A percentile compares a stretch with the other conserved stretches of the same genome.
phyloP scores from a whole-genome alignment of 2,797 vertebrate species.

The Myotis myotis region DNA sequence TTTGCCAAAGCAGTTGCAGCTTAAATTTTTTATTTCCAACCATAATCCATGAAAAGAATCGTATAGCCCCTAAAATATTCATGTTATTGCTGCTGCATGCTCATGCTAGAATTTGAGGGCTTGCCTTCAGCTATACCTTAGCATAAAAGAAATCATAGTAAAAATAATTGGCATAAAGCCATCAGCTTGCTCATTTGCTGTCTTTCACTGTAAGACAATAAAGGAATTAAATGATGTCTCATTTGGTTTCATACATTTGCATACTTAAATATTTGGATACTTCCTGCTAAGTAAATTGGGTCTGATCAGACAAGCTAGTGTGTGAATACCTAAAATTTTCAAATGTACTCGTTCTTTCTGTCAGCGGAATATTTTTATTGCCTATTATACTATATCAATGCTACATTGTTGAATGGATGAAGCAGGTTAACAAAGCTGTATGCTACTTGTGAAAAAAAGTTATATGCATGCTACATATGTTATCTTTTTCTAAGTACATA shows the following conservation, averaged over 20 bases:
- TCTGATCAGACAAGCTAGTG: constrained; percentile 43
- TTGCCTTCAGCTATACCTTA: constrained; percentile 74
- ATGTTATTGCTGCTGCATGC: constrained; percentile 58
- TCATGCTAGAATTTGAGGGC: constrained; percentile 65
- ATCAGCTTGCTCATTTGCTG: constrained; percentile 72
- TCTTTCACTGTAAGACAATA: constrained; percentile 79
- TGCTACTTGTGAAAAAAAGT: not conserved
- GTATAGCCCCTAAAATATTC: constrained; percentile 71
- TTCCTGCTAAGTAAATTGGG: constrained; percentile 55
- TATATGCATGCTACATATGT: not conserved
- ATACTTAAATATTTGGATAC: constrained; percentile 75
- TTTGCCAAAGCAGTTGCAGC: constrained; percentile 57
- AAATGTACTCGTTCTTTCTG: constrained; percentile 20
- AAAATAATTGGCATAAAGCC: constrained; percentile 77
- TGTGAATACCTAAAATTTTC: constrained; percentile 32
- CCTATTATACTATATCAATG: not conserved
- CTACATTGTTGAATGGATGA: constrained; percentile 60
- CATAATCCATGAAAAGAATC: constrained; percentile 59
- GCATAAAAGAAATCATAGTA: constrained; percentile 72
- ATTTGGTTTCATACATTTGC: constrained; percentile 71
- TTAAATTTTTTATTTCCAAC: constrained; percentile 66
- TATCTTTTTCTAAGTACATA: constrained; percentile 9
- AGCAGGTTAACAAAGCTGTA: not conserved
- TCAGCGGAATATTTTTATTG: not conserved
- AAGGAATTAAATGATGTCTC: constrained; percentile 78